Conservation (phyloP, 1,140 invertebrate genomes). For the Babylonia areolata region DNA sequence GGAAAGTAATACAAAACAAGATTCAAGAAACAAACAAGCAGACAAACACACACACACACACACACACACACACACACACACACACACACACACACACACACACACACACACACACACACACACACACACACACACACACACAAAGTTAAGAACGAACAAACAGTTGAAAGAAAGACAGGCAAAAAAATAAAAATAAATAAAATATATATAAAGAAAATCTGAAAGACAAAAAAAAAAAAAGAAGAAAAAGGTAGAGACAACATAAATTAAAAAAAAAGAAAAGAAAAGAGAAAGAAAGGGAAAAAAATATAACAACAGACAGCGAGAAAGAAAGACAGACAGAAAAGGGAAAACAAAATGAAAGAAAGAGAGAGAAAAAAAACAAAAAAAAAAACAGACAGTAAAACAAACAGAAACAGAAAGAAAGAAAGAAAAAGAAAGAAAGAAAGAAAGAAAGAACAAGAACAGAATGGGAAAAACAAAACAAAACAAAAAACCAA, state of each 20-base stretch:
- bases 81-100: constrained; percentile 7
- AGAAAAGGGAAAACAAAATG: too few species aligned
- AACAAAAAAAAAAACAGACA: too few species aligned
- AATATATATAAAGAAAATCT: background rate
- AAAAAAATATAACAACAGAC: too few species aligned
- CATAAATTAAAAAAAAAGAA: too few species aligned
- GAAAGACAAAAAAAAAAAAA: background rate
- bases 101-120: constrained; percentile 10
- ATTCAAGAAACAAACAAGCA: too few species aligned
- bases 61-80: background rate
- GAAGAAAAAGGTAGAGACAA: too few species aligned
- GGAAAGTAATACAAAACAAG: too few species aligned
- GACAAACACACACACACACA: too few species aligned
- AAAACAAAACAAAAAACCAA: background rate
- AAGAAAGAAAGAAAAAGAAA: background rate
- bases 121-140: constrained; percentile 1
- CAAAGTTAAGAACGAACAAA: background rate
- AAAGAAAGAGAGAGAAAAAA: too few species aligned
- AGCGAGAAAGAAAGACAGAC: too few species aligned
- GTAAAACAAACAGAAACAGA: too few species aligned
- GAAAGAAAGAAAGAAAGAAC: background rate
- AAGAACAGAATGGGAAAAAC: background rate
- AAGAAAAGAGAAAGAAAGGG: too few species aligned
- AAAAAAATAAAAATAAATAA: background rate
- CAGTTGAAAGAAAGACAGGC: background rate